Percentiles rank a stretch among this genome's conserved stretches.
phyloP scores from a whole-genome alignment of 2,797 vertebrate genomes.

The Melanotaenia nigrans region DNA sequence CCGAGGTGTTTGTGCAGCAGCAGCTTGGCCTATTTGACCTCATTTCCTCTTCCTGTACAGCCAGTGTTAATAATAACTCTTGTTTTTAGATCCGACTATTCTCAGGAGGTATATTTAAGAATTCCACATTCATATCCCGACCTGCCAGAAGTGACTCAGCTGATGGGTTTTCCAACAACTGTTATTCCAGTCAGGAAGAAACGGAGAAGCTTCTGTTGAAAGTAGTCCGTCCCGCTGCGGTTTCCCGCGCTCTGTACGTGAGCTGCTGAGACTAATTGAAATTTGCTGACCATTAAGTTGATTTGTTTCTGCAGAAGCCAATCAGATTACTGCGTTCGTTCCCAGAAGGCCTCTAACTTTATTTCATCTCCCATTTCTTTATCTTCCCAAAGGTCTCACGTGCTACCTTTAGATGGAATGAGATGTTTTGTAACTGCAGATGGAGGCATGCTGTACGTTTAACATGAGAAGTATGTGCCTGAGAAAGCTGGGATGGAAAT shows the following conservation, averaged over 20 bases:
- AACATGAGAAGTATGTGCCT: neutral
- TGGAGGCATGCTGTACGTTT: slow-evolving; percentile 4
- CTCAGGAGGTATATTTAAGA: slow-evolving; percentile 61
- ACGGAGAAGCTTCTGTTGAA: slow-evolving; percentile 61
- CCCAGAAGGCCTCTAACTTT: slow-evolving; percentile 61
- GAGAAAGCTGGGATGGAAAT: slow-evolving; percentile 22
- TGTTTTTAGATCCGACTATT: slow-evolving; percentile 69
- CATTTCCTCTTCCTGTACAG: slow-evolving; percentile 78
- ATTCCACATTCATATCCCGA: slow-evolving; percentile 60
- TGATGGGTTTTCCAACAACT: slow-evolving; percentile 67
- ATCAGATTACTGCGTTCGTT: slow-evolving; percentile 65
- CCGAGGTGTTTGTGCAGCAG: slow-evolving; percentile 74
- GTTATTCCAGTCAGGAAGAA: slow-evolving; percentile 63
- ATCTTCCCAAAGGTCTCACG: slow-evolving; percentile 38
- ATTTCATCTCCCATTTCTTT: slow-evolving; percentile 55
- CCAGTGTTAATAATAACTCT: slow-evolving; percentile 74
- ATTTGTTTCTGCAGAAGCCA: slow-evolving; percentile 63
- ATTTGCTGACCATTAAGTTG: slow-evolving; percentile 71
- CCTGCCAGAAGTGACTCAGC: slow-evolving; percentile 63
- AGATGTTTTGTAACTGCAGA: slow-evolving; percentile 26
- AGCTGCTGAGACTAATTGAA: slow-evolving; percentile 63
- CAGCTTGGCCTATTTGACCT: slow-evolving; percentile 63
- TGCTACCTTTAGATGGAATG: slow-evolving; percentile 29
- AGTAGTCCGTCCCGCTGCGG: neutral
- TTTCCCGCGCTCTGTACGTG: slow-evolving; percentile 21